Evolutionary conservation across 53 echinoderm and acorn worm species (phyloP).

Genomic region (Pentamera pediparva): DNA sequence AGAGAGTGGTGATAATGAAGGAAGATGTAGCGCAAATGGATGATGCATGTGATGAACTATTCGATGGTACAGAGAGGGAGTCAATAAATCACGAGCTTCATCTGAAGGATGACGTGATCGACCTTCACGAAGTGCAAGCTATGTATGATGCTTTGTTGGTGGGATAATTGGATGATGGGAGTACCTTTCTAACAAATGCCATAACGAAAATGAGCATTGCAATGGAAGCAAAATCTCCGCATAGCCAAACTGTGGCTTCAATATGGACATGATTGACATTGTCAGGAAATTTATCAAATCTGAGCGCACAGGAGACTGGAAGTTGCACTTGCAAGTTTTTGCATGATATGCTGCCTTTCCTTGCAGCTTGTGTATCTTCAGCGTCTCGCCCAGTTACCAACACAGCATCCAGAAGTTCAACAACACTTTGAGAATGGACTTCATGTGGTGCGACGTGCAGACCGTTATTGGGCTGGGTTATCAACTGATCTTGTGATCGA

Average conservation of each 20-base stretch:
- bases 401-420: conserved; percentile 12
- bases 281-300: conserved; percentile 25
- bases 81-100: no score
- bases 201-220: background rate
- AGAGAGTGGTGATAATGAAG: no score
- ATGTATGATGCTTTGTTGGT: no score
- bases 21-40: no score
- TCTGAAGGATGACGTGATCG: no score
- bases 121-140: no score
- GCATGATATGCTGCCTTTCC: conserved; percentile 14
- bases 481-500: conserved; percentile 29
- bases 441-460: conserved; percentile 16
- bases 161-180: no score
- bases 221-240: background rate
- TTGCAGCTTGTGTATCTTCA: conserved; percentile 28
- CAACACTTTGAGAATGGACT: background rate
- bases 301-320: conserved; percentile 31
- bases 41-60: no score
- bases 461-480: conserved; percentile 30
- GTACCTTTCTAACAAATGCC: no score
- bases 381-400: background rate
- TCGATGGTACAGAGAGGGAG: no score
- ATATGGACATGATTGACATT: conserved; percentile 35
- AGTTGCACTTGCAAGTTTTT: background rate
- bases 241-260: conserved; percentile 27